These are phyloP conservation scores for Linnaemya tessellans DNA, from an alignment of 2,888 invertebrate species.

Conservation along the genomic window DNA sequence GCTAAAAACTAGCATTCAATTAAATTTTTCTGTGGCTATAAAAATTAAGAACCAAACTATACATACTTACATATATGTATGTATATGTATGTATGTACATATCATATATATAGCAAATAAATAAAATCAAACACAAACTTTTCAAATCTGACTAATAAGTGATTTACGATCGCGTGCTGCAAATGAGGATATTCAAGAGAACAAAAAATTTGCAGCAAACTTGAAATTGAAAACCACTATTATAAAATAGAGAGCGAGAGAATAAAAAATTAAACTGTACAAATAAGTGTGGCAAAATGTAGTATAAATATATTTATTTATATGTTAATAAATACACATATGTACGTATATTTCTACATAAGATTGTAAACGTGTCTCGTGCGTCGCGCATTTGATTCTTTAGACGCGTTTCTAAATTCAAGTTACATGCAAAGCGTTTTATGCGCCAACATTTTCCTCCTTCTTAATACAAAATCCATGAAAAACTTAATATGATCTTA, in stretches of 20 bases:
- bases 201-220: constrained; percentile 25
- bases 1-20: no score
- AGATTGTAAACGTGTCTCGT: no score
- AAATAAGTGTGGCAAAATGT: not conserved
- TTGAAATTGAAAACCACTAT: constrained; percentile 20
- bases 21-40: no score
- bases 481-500: no score
- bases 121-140: constrained; percentile 1
- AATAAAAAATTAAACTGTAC: constrained; percentile 29
- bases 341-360: no score
- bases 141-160: constrained; percentile 25
- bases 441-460: no score
- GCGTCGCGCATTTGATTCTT: no score
- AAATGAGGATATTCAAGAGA: constrained; percentile 32
- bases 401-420: no score
- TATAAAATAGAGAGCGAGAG: not conserved
- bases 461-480: no score
- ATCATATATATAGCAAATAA: not conserved
- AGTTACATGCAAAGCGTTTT: no score
- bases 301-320: not conserved
- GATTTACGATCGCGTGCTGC: constrained; percentile 59
- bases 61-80: not conserved
- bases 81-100: not conserved
- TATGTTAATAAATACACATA: no score
- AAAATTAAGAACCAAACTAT: not conserved